Evolutionary conservation across 2,888 invertebrate genomes (phyloP).

Genomic region (Polydrusus tereticollis): DNA sequence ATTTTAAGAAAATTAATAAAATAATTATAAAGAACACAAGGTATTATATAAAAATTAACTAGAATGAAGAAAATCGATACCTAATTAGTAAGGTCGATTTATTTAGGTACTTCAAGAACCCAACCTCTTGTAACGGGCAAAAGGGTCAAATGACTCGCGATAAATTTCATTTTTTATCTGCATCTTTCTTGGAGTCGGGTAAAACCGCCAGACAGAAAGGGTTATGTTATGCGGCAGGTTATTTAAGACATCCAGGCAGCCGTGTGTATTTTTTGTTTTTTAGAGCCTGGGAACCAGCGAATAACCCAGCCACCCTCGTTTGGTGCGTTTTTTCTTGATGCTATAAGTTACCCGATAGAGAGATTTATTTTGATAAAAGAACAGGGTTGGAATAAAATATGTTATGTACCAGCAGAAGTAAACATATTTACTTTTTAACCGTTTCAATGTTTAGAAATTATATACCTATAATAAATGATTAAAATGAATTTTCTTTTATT

Average conservation of each 20-base stretch:
- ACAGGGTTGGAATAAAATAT: constrained; percentile 17
- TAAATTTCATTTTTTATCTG: constrained; percentile 38
- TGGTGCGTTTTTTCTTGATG: constrained; percentile 34
- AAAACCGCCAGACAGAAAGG: constrained; percentile 36
- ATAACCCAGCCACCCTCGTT: constrained; percentile 34
- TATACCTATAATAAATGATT: too few relatives aligned
- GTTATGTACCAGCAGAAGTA: too few relatives aligned
- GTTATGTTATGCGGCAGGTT: constrained; percentile 36
- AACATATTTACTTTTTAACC: too few relatives aligned
- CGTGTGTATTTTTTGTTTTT: constrained; percentile 40
- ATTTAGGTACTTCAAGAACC: too few relatives aligned
- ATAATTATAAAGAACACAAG: too few relatives aligned
- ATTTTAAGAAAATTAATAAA: too few relatives aligned
- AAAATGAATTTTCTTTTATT: too few relatives aligned
- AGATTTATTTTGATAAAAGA: constrained; percentile 35
- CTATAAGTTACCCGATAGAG: constrained; percentile 23
- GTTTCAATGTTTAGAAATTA: too few relatives aligned
- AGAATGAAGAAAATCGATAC: not conserved
- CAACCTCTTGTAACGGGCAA: not conserved
- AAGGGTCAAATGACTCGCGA: constrained; percentile 38
- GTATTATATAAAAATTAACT: too few relatives aligned
- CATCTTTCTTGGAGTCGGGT: constrained; percentile 24
- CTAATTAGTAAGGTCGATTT: too few relatives aligned
- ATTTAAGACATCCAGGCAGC: constrained; percentile 40
- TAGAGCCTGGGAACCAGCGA: constrained; percentile 42